These are phyloP conservation scores for Climacteris rufus DNA, from an alignment of 2,113 vertebrate species.

Conservation along the genomic window DNA sequence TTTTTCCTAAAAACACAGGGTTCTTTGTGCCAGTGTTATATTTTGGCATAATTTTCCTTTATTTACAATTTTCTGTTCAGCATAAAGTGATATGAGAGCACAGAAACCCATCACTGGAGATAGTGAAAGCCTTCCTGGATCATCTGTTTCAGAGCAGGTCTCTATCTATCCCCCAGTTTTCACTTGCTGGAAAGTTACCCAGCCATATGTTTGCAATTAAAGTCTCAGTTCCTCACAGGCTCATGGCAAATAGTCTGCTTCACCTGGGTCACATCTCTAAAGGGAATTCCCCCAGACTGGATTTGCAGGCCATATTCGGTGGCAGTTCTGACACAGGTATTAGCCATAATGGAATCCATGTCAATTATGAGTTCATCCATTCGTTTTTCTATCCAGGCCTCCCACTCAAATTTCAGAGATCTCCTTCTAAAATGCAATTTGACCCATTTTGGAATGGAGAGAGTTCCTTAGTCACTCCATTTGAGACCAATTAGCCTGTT, in stretches of 20 bases:
- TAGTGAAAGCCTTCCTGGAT: not conserved
- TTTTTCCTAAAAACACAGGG: not conserved
- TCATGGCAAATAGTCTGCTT: constrained; percentile 51
- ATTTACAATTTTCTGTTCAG: not conserved
- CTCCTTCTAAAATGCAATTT: constrained; percentile 57
- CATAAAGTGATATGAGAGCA: not conserved
- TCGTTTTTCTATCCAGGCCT: constrained; percentile 40
- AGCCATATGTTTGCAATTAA: constrained; percentile 59
- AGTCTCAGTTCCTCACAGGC: constrained; percentile 44
- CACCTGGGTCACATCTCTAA: constrained; percentile 58
- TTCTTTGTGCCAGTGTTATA: not conserved
- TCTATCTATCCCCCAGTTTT: constrained; percentile 15
- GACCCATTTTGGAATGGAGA: constrained; percentile 56
- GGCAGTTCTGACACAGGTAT: constrained; percentile 60
- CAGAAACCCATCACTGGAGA: not conserved
- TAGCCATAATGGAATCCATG: constrained; percentile 66
- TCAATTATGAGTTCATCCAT: constrained; percentile 66
- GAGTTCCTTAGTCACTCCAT: constrained; percentile 60
- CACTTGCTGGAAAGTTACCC: constrained; percentile 56
- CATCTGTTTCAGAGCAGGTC: constrained; percentile 33
- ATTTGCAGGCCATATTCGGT: constrained; percentile 33
- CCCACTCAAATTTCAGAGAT: constrained; percentile 66
- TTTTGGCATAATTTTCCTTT: not conserved
- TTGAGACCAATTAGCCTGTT: constrained; percentile 65
- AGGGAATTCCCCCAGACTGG: constrained; percentile 51